These are phyloP conservation scores for Notocelia uddmanniana DNA, from an alignment of 2,888 invertebrate species.

Conservation along the genomic window DNA sequence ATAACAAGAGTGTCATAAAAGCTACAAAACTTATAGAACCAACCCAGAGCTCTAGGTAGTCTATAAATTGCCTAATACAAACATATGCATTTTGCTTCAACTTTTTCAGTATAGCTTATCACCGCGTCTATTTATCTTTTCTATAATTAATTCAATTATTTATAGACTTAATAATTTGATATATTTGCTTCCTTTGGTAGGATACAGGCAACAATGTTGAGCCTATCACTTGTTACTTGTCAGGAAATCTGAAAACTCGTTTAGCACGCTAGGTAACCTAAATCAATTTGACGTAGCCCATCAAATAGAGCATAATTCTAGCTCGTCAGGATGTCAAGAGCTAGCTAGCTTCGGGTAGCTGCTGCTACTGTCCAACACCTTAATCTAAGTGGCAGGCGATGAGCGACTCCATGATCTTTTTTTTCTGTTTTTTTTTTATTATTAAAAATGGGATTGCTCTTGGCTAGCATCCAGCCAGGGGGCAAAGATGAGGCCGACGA, in stretches of 20 bases:
- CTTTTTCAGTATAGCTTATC: too few species aligned
- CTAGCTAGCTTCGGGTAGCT: constrained; percentile 68
- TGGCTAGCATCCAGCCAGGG: too few species aligned
- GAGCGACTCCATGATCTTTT: constrained; percentile 30
- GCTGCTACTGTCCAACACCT: constrained; percentile 67
- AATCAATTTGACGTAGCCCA: constrained; percentile 54
- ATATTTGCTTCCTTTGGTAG: background rate
- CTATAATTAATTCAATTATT: too few species aligned
- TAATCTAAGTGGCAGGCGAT: constrained; percentile 46
- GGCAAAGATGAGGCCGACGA: too few species aligned
- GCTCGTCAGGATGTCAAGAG: constrained; percentile 68
- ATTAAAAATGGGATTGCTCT: too few species aligned
- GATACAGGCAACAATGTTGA: background rate
- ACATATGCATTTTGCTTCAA: background rate
- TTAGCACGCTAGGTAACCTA: constrained; percentile 35
- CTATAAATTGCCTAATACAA: background rate
- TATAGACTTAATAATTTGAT: too few species aligned
- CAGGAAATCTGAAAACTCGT: constrained; percentile 18
- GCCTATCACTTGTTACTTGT: constrained; percentile 2
- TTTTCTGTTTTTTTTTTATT: too few species aligned
- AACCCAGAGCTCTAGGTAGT: background rate
- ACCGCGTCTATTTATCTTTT: too few species aligned
- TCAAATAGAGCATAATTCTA: constrained; percentile 68
- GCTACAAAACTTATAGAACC: background rate
- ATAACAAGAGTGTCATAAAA: background rate